Conservation (phyloP, 2,113 vertebrate genomes). For the Coptodon bakossiorum region DNA sequence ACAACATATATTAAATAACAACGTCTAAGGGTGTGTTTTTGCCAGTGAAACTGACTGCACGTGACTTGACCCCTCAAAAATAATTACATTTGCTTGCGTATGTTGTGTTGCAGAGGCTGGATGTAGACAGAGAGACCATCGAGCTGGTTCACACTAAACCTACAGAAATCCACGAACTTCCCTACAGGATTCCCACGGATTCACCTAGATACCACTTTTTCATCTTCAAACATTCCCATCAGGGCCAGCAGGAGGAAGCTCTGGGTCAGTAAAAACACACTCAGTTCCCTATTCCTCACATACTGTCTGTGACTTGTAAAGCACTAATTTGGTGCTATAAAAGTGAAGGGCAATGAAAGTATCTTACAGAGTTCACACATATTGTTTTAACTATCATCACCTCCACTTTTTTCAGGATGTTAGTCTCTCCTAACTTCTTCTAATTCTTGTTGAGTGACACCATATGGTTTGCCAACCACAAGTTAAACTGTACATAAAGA, state of each 20-base stretch:
- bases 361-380: not conserved
- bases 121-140: conserved; percentile 88
- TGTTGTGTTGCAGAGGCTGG: conserved; percentile 78
- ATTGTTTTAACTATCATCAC: not conserved
- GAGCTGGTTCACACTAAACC: conserved; percentile 91
- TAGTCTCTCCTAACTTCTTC: not conserved
- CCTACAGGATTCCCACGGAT: conserved; percentile 85
- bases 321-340: not conserved
- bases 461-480: not conserved
- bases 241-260: conserved; percentile 88
- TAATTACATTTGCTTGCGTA: not conserved
- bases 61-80: not conserved
- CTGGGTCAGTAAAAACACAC: conserved; percentile 77
- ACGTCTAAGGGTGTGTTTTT: not conserved
- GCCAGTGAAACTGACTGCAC: not conserved
- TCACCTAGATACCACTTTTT: conserved; percentile 96
- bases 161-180: conserved; percentile 84
- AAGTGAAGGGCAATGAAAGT: not conserved
- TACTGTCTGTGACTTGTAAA: not conserved
- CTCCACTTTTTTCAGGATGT: not conserved
- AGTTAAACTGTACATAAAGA: not conserved
- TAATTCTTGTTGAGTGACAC: not conserved
- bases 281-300: not conserved
- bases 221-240: conserved; percentile 89
- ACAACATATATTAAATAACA: not conserved